A percentile compares a stretch with the other conserved stretches of the same genome.
Conservation (phyloP, 2,888 invertebrate genomes). For the Nudaria mundana region DNA sequence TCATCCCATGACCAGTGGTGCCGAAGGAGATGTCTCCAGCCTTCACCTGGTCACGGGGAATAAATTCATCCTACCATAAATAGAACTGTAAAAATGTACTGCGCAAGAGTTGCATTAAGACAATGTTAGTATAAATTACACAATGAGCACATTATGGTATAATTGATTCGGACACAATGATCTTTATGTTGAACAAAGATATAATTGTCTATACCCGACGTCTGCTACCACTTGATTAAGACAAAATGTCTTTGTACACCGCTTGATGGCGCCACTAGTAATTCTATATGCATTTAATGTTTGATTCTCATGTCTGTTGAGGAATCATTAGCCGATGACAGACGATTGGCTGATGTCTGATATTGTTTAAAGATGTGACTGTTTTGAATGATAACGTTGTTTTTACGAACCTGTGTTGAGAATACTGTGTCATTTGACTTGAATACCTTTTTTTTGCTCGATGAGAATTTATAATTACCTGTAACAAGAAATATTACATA, state of each 20-base stretch:
- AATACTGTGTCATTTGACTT: background rate
- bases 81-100: constrained; percentile 78
- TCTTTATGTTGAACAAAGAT: constrained; percentile 69
- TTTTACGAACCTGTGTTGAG: background rate
- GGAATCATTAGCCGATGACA: constrained; percentile 1
- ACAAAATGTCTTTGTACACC: constrained; percentile 78
- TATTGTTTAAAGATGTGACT: background rate
- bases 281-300: constrained; percentile 46
- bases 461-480: background rate
- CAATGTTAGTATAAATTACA: constrained; percentile 71
- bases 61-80: constrained; percentile 71
- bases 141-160: constrained; percentile 77
- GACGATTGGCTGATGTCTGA: background rate
- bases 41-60: no score
- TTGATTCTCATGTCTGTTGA: constrained; percentile 30
- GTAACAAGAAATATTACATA: background rate
- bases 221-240: constrained; percentile 78
- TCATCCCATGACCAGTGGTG: no score
- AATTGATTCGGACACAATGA: constrained; percentile 78
- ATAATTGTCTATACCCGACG: constrained; percentile 78
- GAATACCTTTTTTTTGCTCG: background rate
- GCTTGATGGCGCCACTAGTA: constrained; percentile 76
- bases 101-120: constrained; percentile 77
- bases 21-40: no score
- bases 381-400: background rate